A percentile compares a stretch with the other conserved stretches of the same genome.
Conservation (phyloP, 1,140 invertebrate species). For the Plutomurus gul region DNA sequence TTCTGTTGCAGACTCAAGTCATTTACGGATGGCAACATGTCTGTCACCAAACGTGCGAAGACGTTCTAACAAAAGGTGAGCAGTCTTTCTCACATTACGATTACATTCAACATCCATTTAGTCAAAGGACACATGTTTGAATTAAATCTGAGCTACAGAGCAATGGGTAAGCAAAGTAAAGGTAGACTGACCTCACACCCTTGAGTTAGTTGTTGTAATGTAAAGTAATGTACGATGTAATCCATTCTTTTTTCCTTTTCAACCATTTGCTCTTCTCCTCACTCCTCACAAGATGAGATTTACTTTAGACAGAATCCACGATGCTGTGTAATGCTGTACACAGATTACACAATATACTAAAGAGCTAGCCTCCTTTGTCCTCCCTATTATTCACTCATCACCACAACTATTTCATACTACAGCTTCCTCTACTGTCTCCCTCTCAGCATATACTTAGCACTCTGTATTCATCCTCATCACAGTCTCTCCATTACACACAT, state of each 20-base stretch:
- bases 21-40: slow-evolving; percentile 55
- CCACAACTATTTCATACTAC: too few relatives aligned
- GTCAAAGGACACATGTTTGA: not conserved
- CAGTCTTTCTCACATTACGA: slow-evolving; percentile 23
- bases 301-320: too few relatives aligned
- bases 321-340: too few relatives aligned
- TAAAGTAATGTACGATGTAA: not conserved
- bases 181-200: not conserved
- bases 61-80: slow-evolving; percentile 50
- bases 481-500: too few relatives aligned
- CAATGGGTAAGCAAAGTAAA: not conserved
- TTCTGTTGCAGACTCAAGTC: slow-evolving; percentile 46
- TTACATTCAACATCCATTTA: slow-evolving; percentile 25
- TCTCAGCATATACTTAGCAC: too few relatives aligned
- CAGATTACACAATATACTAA: too few relatives aligned
- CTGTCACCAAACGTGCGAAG: slow-evolving; percentile 50
- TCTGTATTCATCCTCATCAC: too few relatives aligned
- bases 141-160: not conserved
- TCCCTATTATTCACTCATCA: too few relatives aligned
- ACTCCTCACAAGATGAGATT: too few relatives aligned
- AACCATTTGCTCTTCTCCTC: not conserved
- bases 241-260: not conserved
- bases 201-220: not conserved
- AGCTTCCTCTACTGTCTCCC: too few relatives aligned
- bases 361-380: too few relatives aligned